Conservation (phyloP, 2,797 vertebrate genomes). For the Sciurus vulgaris region DNA sequence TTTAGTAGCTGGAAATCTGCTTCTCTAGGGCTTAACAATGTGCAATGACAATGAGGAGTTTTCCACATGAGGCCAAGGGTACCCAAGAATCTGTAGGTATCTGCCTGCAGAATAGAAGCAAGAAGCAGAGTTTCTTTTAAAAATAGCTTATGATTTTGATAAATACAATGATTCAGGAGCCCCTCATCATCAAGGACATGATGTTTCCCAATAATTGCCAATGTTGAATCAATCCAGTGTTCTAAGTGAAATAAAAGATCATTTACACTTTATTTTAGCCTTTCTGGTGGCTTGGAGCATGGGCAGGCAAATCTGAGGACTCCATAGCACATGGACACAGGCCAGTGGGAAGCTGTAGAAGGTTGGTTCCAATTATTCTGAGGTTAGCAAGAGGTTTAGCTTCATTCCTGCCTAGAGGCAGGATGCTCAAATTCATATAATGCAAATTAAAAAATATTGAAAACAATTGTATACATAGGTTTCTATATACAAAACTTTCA, state of each 20-base stretch:
- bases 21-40: not conserved
- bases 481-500: not conserved
- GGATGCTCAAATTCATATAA: slow-evolving; percentile 69
- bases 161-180: not conserved
- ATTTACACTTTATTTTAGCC: not conserved
- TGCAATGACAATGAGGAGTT: not conserved
- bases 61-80: not conserved
- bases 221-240: not conserved
- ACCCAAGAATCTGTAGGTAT: not conserved
- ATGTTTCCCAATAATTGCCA: not conserved
- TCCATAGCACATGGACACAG: not conserved
- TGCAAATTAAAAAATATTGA: slow-evolving; percentile 62
- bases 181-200: not conserved
- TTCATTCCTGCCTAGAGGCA: slow-evolving; percentile 59
- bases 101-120: not conserved
- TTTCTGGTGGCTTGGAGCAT: not conserved
- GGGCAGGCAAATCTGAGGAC: not conserved
- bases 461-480: slow-evolving; percentile 12
- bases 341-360: slow-evolving; percentile 47
- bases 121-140: not conserved
- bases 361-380: slow-evolving; percentile 66
- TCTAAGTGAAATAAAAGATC: not conserved
- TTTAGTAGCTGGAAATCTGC: not conserved
- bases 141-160: slow-evolving; percentile 11
- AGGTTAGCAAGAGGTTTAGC: slow-evolving; percentile 68